A percentile compares a stretch with the other conserved stretches of the same genome.
These are phyloP conservation scores for Liodrosophila aerea DNA, from an alignment of 2,888 invertebrate species.

Conservation along the genomic window DNA sequence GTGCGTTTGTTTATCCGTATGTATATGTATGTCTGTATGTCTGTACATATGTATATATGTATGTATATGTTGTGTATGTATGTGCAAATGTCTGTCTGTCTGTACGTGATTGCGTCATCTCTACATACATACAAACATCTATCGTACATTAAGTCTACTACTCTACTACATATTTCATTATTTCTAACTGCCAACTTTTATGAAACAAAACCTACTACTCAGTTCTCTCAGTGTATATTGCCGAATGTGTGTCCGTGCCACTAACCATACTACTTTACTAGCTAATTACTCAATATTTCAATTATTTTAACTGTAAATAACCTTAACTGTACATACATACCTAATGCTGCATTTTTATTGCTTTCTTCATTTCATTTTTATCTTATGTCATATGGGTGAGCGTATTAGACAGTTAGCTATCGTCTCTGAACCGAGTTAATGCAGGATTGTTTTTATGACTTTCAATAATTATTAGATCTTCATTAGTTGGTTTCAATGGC, in stretches of 20 bases:
- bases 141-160: slow-evolving; percentile 1
- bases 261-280: neutral
- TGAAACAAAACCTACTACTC: neutral
- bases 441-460: too few relatives aligned
- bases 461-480: too few relatives aligned
- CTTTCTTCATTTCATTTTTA: slow-evolving; percentile 18
- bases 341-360: slow-evolving; percentile 28
- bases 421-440: too few relatives aligned
- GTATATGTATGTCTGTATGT: slow-evolving; percentile 23
- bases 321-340: neutral
- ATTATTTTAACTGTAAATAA: slow-evolving; percentile 5
- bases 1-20: slow-evolving; percentile 39
- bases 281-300: neutral
- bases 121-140: neutral
- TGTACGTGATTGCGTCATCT: slow-evolving; percentile 7
- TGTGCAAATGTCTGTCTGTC: slow-evolving; percentile 2
- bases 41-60: slow-evolving; percentile 15
- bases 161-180: neutral
- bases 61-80: neutral
- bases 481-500: too few relatives aligned
- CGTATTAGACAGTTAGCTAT: too few relatives aligned
- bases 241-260: slow-evolving; percentile 1
- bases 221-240: neutral
- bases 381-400: too few relatives aligned
- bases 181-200: neutral